phyloP scores from a whole-genome alignment of 2,888 invertebrate species.

The Trichacis sp. region DNA sequence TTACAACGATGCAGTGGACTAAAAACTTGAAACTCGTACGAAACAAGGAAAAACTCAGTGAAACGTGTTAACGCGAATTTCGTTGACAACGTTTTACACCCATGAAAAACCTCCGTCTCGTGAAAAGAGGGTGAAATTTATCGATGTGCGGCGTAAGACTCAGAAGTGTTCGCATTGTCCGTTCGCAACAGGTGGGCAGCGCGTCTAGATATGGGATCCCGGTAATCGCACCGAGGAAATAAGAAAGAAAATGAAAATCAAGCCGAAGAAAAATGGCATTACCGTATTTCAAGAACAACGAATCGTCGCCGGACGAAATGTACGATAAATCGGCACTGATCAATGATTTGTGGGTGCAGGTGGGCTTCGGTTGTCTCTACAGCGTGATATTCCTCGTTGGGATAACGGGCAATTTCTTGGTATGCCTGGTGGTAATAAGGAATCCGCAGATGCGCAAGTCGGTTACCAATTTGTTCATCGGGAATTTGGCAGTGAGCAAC shows the following conservation, averaged over 20 bases:
- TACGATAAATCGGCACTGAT: slow-evolving; percentile 2
- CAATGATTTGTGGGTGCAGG: slow-evolving; percentile 75
- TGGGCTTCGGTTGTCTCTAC: slow-evolving; percentile 82
- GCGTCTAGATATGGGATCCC: not conserved
- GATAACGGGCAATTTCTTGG: slow-evolving; percentile 88
- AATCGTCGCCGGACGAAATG: not conserved
- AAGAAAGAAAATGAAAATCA: not conserved
- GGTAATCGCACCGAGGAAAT: not conserved
- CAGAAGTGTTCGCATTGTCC: slow-evolving; percentile 9
- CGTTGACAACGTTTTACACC: too few relatives aligned
- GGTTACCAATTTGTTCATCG: slow-evolving; percentile 97
- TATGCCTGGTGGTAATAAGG: slow-evolving; percentile 92
- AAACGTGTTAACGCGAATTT: too few relatives aligned
- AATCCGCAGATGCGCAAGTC: slow-evolving; percentile 94
- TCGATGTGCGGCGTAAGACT: slow-evolving; percentile 1
- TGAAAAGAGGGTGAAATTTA: not conserved
- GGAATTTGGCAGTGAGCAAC: slow-evolving; percentile 95
- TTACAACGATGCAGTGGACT: too few relatives aligned
- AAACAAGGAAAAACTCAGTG: too few relatives aligned
- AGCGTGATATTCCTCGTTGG: slow-evolving; percentile 88
- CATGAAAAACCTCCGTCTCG: too few relatives aligned
- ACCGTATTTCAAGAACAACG: not conserved
- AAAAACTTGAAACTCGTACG: too few relatives aligned
- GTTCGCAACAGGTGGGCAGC: slow-evolving; percentile 45
- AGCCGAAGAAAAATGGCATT: not conserved